phyloP scores from a whole-genome alignment of 1,140 invertebrate species.

The Ostrea edulis region DNA sequence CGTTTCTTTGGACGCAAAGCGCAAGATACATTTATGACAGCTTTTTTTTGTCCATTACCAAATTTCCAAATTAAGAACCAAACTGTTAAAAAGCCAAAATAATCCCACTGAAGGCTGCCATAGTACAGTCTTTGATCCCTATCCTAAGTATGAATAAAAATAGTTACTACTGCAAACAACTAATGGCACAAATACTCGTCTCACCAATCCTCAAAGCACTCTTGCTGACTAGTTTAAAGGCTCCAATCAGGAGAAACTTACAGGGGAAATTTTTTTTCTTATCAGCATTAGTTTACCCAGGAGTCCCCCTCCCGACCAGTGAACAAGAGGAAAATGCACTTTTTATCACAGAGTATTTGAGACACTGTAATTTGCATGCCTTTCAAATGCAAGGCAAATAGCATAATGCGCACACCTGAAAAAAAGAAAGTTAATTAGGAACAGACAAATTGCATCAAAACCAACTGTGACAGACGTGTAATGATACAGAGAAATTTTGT shows the following conservation, averaged over 20 bases:
- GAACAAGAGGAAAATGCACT: not conserved
- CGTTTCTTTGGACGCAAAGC: constrained; percentile 48
- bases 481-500: not conserved
- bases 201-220: not conserved
- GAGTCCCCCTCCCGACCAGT: not conserved
- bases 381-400: constrained; percentile 43
- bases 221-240: constrained; percentile 19
- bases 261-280: not conserved
- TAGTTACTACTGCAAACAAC: constrained; percentile 1
- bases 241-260: not conserved
- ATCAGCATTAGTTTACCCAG: not conserved
- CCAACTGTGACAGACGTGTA: not conserved
- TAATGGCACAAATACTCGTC: constrained; percentile 8
- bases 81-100: constrained; percentile 28
- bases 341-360: not conserved
- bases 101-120: constrained; percentile 41
- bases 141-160: constrained; percentile 46
- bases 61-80: constrained; percentile 21
- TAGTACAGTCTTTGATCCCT: constrained; percentile 47
- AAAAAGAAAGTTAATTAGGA: constrained; percentile 48
- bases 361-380: constrained; percentile 23
- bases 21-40: constrained; percentile 52
- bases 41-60: not conserved
- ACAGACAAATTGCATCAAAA: constrained; percentile 46
- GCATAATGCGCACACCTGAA: constrained; percentile 48